These are phyloP conservation scores for Platalea minor DNA, from an alignment of 2,797 vertebrate genomes.

Conservation along the genomic window DNA sequence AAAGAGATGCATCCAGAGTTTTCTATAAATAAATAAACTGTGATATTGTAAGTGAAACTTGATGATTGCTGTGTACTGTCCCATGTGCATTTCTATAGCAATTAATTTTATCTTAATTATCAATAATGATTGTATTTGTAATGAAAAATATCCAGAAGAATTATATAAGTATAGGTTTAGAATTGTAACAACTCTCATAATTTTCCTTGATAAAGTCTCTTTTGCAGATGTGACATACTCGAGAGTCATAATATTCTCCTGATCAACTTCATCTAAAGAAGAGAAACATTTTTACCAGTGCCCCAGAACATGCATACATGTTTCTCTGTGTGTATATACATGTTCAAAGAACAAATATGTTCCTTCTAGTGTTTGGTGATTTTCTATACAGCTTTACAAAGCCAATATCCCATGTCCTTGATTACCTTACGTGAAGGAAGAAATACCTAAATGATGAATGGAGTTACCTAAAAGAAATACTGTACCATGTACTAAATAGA, in stretches of 20 bases:
- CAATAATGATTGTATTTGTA: background rate
- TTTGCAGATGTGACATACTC: background rate
- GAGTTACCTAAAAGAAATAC: background rate
- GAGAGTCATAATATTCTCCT: background rate
- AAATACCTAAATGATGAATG: background rate
- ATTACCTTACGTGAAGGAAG: background rate
- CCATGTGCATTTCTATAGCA: background rate
- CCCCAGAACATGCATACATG: fast-evolving
- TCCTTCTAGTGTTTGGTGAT: background rate
- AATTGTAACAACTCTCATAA: background rate
- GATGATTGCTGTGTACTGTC: background rate
- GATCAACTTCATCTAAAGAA: background rate
- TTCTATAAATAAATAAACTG: background rate
- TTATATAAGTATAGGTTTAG: background rate
- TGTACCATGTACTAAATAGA: background rate
- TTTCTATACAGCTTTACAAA: background rate
- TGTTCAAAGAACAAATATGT: background rate
- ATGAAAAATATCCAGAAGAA: background rate
- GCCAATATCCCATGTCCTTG: background rate
- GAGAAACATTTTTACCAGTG: background rate
- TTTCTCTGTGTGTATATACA: background rate
- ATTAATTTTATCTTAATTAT: background rate
- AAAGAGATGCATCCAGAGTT: background rate
- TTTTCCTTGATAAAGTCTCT: background rate
- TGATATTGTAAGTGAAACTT: background rate